Evolutionary conservation across 2,797 vertebrate species (phyloP).

Genomic region (Coregonus sp.): DNA sequence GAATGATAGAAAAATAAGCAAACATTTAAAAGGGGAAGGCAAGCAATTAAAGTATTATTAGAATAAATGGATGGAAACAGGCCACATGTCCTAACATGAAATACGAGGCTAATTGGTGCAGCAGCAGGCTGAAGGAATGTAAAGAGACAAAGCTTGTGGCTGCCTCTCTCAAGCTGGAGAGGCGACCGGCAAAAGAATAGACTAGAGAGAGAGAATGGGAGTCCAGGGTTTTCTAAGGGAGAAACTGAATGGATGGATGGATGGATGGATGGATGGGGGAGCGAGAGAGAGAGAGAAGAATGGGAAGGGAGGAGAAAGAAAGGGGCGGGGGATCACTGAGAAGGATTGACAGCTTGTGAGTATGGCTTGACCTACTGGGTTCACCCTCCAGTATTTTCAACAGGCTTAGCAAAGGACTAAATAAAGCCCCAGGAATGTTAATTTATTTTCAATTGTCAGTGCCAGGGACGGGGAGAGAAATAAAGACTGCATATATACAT

Average conservation of each 20-base stretch:
- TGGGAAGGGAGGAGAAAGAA: constrained; percentile 52
- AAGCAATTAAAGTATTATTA: constrained; percentile 73
- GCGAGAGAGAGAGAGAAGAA: constrained; percentile 33
- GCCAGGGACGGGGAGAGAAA: constrained; percentile 58
- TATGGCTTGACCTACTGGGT: constrained; percentile 76
- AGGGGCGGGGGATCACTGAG: constrained; percentile 66
- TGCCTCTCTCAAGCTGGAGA: constrained; percentile 67
- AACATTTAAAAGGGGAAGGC: constrained; percentile 64
- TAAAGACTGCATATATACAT: constrained; percentile 79
- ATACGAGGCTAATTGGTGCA: constrained; percentile 60
- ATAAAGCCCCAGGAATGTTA: constrained; percentile 83
- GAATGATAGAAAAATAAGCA: constrained; percentile 73
- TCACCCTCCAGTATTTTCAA: constrained; percentile 73
- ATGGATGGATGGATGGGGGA: constrained; percentile 12
- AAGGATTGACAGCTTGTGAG: constrained; percentile 70
- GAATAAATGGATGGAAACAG: constrained; percentile 71
- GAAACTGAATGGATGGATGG: constrained; percentile 66
- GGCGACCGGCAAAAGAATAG: constrained; percentile 64
- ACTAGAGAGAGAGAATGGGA: constrained; percentile 38
- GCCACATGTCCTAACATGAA: constrained; percentile 70
- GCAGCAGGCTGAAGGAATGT: constrained; percentile 65
- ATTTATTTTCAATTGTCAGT: constrained; percentile 83
- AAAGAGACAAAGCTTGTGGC: constrained; percentile 72
- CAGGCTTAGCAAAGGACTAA: constrained; percentile 69
- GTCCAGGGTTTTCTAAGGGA: constrained; percentile 43